phyloP scores from a whole-genome alignment of 2,113 vertebrate species.

The Pelecanoides urinatrix region DNA sequence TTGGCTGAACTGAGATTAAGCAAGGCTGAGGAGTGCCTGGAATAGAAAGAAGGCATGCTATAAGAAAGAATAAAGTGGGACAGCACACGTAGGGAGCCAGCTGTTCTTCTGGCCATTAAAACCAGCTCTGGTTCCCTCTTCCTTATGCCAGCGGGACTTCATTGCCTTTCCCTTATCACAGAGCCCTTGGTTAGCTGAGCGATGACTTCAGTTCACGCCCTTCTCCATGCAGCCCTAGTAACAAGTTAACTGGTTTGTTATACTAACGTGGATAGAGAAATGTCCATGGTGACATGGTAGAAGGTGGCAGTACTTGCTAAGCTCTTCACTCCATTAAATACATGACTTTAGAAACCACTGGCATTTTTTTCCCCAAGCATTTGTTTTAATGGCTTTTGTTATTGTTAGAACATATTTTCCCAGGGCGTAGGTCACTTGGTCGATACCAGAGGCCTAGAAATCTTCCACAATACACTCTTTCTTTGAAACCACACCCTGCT shows the following conservation, averaged over 20 bases:
- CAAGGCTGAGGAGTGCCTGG: background rate
- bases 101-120: background rate
- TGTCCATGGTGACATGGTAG: background rate
- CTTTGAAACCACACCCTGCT: slow-evolving; percentile 12
- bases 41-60: background rate
- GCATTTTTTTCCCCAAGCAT: background rate
- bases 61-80: background rate
- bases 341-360: background rate
- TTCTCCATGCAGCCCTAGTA: background rate
- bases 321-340: background rate
- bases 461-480: background rate
- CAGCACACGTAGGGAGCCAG: accelerated
- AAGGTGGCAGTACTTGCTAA: background rate
- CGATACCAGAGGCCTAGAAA: background rate
- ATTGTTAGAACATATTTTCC: slow-evolving; percentile 9
- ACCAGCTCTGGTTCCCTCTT: background rate
- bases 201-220: background rate
- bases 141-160: background rate
- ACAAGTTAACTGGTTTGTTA: background rate
- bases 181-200: background rate
- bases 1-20: background rate
- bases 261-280: background rate
- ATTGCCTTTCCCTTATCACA: background rate
- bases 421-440: background rate
- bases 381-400: slow-evolving; percentile 26